These are phyloP conservation scores for Papilio elwesi DNA, from an alignment of 2,888 invertebrate genomes.

Conservation along the genomic window DNA sequence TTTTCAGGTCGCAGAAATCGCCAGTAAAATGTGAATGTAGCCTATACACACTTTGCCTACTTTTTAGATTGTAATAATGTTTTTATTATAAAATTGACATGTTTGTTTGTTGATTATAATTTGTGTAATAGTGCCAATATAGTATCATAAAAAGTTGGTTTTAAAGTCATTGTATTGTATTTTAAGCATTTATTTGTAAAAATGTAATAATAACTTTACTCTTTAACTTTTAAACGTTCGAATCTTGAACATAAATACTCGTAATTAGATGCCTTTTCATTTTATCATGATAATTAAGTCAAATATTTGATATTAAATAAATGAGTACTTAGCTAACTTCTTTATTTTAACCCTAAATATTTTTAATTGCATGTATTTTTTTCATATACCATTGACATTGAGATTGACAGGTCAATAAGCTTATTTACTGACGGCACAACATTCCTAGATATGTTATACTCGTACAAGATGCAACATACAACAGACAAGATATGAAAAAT, in stretches of 20 bases:
- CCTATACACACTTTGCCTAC: too few relatives aligned
- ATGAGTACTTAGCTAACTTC: constrained; percentile 63
- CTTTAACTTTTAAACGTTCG: constrained; percentile 57
- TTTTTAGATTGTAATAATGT: constrained; percentile 57
- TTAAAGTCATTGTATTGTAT: constrained; percentile 50
- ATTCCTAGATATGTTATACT: too few relatives aligned
- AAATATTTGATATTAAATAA: constrained; percentile 72
- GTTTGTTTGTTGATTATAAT: constrained; percentile 66
- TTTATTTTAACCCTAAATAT: constrained; percentile 4
- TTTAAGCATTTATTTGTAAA: constrained; percentile 58
- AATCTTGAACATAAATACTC: constrained; percentile 57
- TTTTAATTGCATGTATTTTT: neutral
- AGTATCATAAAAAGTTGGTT: constrained; percentile 53
- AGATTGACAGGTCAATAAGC: too few relatives aligned
- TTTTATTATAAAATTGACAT: constrained; percentile 55
- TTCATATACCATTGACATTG: too few relatives aligned
- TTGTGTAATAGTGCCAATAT: constrained; percentile 78
- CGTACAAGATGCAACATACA: too few relatives aligned
- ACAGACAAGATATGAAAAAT: too few relatives aligned
- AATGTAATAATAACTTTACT: constrained; percentile 58
- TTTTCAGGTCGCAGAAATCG: constrained; percentile 79
- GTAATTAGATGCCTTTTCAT: constrained; percentile 54
- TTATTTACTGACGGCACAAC: too few relatives aligned
- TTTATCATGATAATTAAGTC: constrained; percentile 65
- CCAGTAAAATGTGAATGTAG: constrained; percentile 62